Evolutionary conservation across 2,797 vertebrate species (phyloP).

Genomic region (Poecilia velifera): DNA sequence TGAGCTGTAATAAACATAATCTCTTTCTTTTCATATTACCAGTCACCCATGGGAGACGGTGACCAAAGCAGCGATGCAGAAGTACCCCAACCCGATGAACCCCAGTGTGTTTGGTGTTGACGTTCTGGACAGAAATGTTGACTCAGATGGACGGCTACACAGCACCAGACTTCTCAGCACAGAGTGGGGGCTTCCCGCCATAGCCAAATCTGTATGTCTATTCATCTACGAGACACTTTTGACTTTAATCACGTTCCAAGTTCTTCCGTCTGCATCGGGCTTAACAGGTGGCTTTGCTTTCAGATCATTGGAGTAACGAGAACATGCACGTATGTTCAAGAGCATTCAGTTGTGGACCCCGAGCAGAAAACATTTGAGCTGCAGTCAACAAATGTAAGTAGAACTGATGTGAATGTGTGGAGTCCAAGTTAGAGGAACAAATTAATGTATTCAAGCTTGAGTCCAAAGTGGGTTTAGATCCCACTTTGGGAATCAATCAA

Average conservation of each 20-base stretch:
- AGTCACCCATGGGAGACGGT: constrained; percentile 99
- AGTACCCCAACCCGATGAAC: constrained; percentile 99
- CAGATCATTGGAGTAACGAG: constrained; percentile 92
- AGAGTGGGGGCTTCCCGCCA: constrained; percentile 94
- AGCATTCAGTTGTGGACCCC: constrained; percentile 95
- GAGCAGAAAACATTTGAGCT: constrained; percentile 90
- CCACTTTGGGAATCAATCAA: background rate
- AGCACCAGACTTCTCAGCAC: constrained; percentile 95
- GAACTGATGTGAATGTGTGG: background rate
- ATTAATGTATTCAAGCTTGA: background rate
- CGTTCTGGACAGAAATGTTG: constrained; percentile 88
- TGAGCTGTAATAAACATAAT: background rate
- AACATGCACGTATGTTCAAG: constrained; percentile 93
- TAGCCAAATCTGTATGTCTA: constrained; percentile 90
- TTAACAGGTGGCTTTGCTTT: constrained; percentile 18
- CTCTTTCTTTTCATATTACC: constrained; percentile 18
- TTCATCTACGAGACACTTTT: background rate
- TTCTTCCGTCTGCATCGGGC: background rate
- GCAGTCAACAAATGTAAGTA: constrained; percentile 92
- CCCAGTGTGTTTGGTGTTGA: constrained; percentile 94
- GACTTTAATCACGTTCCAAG: background rate
- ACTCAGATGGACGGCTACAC: constrained; percentile 88
- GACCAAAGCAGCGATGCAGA: constrained; percentile 96
- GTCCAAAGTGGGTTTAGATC: background rate
- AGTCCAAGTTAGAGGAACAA: background rate